A percentile compares a stretch with the other conserved stretches of the same genome.
phyloP scores from a whole-genome alignment of 2,797 vertebrate genomes.

The Hemitrygon akajei region DNA sequence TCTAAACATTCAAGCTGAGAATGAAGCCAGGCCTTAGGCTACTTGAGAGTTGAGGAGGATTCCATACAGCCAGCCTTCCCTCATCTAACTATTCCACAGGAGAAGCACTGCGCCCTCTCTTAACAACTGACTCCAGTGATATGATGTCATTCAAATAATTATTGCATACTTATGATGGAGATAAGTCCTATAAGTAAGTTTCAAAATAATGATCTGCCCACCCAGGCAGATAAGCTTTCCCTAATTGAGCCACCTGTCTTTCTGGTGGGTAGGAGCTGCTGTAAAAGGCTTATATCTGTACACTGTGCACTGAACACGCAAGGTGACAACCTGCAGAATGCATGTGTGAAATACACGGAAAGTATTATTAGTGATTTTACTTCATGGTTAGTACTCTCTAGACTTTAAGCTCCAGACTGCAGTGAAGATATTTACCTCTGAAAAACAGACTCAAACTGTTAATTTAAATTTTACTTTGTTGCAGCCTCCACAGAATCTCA shows the following conservation, averaged over 20 bases:
- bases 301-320: background rate
- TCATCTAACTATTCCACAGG: conserved; percentile 40
- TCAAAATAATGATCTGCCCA: conserved; percentile 32
- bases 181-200: conserved; percentile 32
- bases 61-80: conserved; percentile 32
- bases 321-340: background rate
- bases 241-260: conserved; percentile 30
- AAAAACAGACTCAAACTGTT: background rate
- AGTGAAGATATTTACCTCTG: background rate
- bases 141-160: conserved; percentile 35
- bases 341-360: background rate
- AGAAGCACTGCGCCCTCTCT: conserved; percentile 15
- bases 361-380: background rate
- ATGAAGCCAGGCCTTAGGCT: conserved; percentile 68
- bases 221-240: conserved; percentile 35
- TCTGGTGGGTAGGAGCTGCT: background rate
- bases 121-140: conserved; percentile 16
- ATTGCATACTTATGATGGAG: conserved; percentile 29
- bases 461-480: background rate
- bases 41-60: conserved; percentile 59
- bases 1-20: conserved; percentile 80
- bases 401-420: background rate
- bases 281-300: conserved; percentile 1
- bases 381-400: background rate
- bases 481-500: background rate